phyloP scores from a whole-genome alignment of 2,797 vertebrate species.

The Poeciliopsis infans region DNA sequence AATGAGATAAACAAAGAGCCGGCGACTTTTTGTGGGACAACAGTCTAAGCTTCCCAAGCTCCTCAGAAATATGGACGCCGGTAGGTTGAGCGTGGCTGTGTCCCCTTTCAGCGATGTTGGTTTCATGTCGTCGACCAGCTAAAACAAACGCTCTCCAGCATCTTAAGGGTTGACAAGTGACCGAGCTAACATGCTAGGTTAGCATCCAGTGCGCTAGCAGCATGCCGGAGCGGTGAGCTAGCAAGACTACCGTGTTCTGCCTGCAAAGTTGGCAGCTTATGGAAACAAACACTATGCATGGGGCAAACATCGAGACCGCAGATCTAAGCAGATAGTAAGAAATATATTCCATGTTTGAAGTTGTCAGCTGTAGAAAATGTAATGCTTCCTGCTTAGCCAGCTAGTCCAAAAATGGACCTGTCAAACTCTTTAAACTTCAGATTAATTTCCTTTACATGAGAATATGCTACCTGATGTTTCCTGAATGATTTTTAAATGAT shows the following conservation, averaged over 20 bases:
- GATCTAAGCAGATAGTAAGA: too few relatives aligned
- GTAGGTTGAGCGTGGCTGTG: slow-evolving; percentile 58
- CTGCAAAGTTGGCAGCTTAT: neutral
- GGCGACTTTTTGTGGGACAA: slow-evolving; percentile 59
- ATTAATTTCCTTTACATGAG: neutral
- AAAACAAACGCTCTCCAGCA: slow-evolving; percentile 21
- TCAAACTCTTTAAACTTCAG: slow-evolving; percentile 40
- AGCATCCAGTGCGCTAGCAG: slow-evolving; percentile 52
- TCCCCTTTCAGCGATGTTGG: neutral
- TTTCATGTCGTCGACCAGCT: neutral
- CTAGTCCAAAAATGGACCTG: slow-evolving; percentile 30
- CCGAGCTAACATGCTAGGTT: slow-evolving; percentile 66
- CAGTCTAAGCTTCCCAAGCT: slow-evolving; percentile 33
- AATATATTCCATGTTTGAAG: accelerated
- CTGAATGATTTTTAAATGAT: neutral
- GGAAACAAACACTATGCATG: too few relatives aligned
- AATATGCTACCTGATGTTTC: neutral
- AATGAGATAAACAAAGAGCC: slow-evolving; percentile 81
- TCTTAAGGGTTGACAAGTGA: slow-evolving; percentile 52
- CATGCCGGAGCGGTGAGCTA: slow-evolving; percentile 31
- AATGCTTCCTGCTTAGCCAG: slow-evolving; percentile 38
- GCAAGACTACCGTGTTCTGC: slow-evolving; percentile 21
- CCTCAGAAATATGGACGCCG: slow-evolving; percentile 74
- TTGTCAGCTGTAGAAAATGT: neutral
- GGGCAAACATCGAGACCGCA: too few relatives aligned